phyloP scores from a whole-genome alignment of 2,797 vertebrate genomes.

The Danionella dracula region DNA sequence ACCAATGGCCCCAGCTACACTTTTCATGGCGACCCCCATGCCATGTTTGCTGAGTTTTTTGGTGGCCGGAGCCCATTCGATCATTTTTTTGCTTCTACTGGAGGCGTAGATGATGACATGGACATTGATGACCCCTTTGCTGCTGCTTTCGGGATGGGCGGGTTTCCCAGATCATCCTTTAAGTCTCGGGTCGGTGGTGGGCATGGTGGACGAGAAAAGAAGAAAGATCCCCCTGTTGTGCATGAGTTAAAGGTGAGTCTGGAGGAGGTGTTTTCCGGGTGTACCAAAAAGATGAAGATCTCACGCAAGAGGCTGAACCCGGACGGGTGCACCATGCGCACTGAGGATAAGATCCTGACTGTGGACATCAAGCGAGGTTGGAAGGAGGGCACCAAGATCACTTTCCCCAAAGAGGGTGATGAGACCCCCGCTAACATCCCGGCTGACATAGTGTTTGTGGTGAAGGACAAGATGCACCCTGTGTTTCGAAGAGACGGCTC shows the following conservation, averaged over 20 bases:
- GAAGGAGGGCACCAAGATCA: slow-evolving; percentile 99
- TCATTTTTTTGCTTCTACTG: slow-evolving; percentile 87
- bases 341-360: slow-evolving; percentile 94
- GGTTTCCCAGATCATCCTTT: slow-evolving; percentile 62
- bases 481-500: slow-evolving; percentile 91
- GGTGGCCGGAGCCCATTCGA: slow-evolving; percentile 92
- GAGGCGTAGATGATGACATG: slow-evolving; percentile 78
- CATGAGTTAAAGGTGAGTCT: slow-evolving; percentile 93
- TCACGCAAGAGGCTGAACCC: slow-evolving; percentile 91
- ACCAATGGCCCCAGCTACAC: slow-evolving; percentile 84
- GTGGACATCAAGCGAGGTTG: slow-evolving; percentile 96
- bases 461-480: slow-evolving; percentile 91
- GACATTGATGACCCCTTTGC: slow-evolving; percentile 88
- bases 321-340: slow-evolving; percentile 83
- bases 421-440: slow-evolving; percentile 91
- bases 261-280: slow-evolving; percentile 91
- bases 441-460: slow-evolving; percentile 95
- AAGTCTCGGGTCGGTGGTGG: slow-evolving; percentile 52
- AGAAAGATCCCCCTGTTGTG: slow-evolving; percentile 90
- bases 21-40: slow-evolving; percentile 94
- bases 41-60: slow-evolving; percentile 94
- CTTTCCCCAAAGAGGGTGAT: slow-evolving; percentile 93
- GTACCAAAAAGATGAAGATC: slow-evolving; percentile 96
- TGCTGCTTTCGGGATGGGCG: slow-evolving; percentile 76
- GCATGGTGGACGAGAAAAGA: slow-evolving; percentile 67